phyloP scores from a whole-genome alignment of 92 coral and sea anemone species.

The Paragorgia papillata region DNA sequence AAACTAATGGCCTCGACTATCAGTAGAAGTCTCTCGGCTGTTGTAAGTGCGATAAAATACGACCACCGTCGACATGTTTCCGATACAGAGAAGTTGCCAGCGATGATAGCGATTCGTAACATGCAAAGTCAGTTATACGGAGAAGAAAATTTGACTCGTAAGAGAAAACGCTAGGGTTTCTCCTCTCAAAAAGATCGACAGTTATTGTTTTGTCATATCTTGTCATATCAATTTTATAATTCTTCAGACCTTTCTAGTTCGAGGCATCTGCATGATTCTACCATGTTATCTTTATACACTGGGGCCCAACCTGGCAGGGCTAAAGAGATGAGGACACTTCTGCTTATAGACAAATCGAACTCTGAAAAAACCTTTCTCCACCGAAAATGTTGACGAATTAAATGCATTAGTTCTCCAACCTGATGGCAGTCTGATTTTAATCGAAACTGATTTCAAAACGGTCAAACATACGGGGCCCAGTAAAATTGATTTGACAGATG shows the following conservation, averaged over 20 bases:
- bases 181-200: slow-evolving; percentile 27
- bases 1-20: slow-evolving; percentile 37
- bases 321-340: slow-evolving; percentile 39
- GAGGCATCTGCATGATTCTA: slow-evolving; percentile 37
- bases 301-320: slow-evolving; percentile 28
- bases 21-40: slow-evolving; percentile 35
- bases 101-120: background rate
- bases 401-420: slow-evolving; percentile 11
- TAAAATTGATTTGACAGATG: too few species aligned
- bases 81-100: slow-evolving; percentile 18
- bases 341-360: slow-evolving; percentile 1
- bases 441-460: too few species aligned
- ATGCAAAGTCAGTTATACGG: slow-evolving; percentile 31
- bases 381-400: slow-evolving; percentile 12
- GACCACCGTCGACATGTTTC: slow-evolving; percentile 12
- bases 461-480: slow-evolving; percentile 35
- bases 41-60: slow-evolving; percentile 17
- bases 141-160: slow-evolving; percentile 30
- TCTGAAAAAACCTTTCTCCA: slow-evolving; percentile 11
- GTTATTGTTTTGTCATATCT: slow-evolving; percentile 24
- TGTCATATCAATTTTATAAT: slow-evolving; percentile 21
- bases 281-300: slow-evolving; percentile 2
- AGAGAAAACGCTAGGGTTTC: slow-evolving; percentile 32
- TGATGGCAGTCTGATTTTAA: slow-evolving; percentile 37
- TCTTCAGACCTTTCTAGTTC: slow-evolving; percentile 12